These are phyloP conservation scores for Pitta sordida DNA, from an alignment of 2,113 vertebrate genomes.

Conservation along the genomic window DNA sequence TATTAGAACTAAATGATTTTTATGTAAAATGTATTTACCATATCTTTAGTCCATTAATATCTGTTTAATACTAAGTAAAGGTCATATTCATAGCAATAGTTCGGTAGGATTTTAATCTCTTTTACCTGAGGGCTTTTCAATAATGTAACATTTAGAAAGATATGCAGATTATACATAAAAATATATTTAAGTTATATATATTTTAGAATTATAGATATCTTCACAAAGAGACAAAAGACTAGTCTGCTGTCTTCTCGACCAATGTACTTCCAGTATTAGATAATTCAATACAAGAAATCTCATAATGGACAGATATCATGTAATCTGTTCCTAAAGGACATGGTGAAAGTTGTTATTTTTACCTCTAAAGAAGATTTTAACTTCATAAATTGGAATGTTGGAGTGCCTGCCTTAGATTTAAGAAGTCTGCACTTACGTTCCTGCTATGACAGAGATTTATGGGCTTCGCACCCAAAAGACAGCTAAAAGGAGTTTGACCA, in stretches of 20 bases:
- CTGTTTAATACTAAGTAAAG: conserved; percentile 28
- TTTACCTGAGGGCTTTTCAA: neutral
- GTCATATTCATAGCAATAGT: neutral
- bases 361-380: neutral
- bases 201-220: neutral
- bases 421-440: neutral
- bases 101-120: neutral
- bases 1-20: conserved; percentile 24
- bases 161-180: neutral
- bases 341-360: neutral
- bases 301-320: neutral
- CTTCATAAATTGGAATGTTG: neutral
- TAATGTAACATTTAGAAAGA: neutral
- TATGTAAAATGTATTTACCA: conserved; percentile 23
- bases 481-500: neutral
- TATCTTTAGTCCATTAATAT: conserved; percentile 6
- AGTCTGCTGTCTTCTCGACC: neutral
- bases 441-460: neutral
- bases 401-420: neutral
- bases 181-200: neutral
- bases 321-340: neutral
- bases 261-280: neutral
- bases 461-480: neutral
- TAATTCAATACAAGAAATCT: neutral
- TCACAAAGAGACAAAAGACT: neutral